Conservation (phyloP, 2,797 vertebrate species). For the Lutjanus campechanus region DNA sequence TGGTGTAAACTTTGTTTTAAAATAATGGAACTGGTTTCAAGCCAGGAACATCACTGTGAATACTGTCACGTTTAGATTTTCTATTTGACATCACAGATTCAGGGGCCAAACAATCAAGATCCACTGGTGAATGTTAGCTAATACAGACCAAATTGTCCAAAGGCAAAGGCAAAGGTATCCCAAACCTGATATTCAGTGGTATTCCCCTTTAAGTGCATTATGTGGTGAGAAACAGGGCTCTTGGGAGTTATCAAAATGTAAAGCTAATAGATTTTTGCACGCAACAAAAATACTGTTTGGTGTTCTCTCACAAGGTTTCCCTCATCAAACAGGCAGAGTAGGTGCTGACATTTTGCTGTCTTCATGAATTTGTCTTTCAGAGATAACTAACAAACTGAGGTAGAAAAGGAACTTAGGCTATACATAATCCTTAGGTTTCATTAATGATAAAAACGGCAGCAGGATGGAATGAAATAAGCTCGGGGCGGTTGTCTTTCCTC, state of each 20-base stretch:
- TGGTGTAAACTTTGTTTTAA: conserved; percentile 17
- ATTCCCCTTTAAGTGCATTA: conserved; percentile 72
- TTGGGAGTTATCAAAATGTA: conserved; percentile 66
- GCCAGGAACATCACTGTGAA: conserved; percentile 2
- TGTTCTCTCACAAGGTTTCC: conserved; percentile 74
- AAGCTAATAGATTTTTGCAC: conserved; percentile 67
- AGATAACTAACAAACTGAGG: conserved; percentile 94
- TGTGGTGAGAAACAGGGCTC: conserved; percentile 41
- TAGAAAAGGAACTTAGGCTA: conserved; percentile 91
- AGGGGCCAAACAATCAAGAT: conserved; percentile 35
- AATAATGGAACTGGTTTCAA: conserved; percentile 23
- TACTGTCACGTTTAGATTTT: conserved; percentile 15
- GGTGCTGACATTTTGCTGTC: conserved; percentile 80
- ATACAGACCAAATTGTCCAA: conserved; percentile 76
- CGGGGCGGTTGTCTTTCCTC: conserved; percentile 65
- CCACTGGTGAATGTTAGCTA: conserved; percentile 39
- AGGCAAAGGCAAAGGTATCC: conserved; percentile 78
- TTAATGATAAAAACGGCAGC: conserved; percentile 85
- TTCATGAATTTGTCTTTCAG: conserved; percentile 86
- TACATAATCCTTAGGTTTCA: conserved; percentile 86
- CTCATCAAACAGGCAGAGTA: conserved; percentile 80
- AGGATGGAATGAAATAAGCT: conserved; percentile 74
- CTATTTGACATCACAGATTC: conserved; percentile 46
- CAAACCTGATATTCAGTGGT: conserved; percentile 60
- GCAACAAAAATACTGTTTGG: conserved; percentile 57